Conservation (phyloP, 2,113 vertebrate species). For the Mesitornis unicolor region DNA sequence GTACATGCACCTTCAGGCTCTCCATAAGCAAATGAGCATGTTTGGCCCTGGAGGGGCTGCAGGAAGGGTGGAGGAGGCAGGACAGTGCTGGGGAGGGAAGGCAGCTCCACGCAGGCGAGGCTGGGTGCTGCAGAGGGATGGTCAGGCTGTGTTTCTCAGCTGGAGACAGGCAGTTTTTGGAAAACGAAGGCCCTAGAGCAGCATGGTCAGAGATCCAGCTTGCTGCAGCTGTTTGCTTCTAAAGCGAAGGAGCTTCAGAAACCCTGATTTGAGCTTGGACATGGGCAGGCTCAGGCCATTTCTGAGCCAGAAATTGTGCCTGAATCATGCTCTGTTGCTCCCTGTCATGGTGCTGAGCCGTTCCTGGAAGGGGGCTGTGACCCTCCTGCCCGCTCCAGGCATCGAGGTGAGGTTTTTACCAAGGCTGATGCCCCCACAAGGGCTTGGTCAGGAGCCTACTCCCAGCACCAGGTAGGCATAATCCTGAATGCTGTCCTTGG, state of each 20-base stretch:
- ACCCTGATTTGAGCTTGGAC: not conserved
- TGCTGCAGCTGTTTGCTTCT: conserved; percentile 13
- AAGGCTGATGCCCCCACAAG: not conserved
- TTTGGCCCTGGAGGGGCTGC: not conserved
- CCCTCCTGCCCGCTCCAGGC: not conserved
- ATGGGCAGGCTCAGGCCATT: not conserved
- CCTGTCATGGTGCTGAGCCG: not conserved
- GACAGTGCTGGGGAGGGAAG: not conserved
- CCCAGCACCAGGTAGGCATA: not conserved
- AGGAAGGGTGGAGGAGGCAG: not conserved
- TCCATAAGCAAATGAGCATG: not conserved
- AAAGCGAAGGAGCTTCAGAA: not conserved
- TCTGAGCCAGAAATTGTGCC: not conserved
- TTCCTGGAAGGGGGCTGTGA: not conserved
- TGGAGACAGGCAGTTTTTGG: not conserved
- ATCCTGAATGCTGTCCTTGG: not conserved
- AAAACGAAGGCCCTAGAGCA: not conserved
- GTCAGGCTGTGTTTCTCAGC: not conserved
- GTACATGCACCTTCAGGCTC: not conserved
- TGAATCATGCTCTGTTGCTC: not conserved
- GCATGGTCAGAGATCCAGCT: not conserved
- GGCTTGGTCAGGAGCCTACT: not conserved
- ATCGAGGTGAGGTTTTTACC: fast-evolving
- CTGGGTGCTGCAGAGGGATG: not conserved
- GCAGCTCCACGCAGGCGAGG: not conserved